These are phyloP conservation scores for Nyctereutes procyonoides DNA, from an alignment of 2,113 vertebrate genomes.

Conservation along the genomic window DNA sequence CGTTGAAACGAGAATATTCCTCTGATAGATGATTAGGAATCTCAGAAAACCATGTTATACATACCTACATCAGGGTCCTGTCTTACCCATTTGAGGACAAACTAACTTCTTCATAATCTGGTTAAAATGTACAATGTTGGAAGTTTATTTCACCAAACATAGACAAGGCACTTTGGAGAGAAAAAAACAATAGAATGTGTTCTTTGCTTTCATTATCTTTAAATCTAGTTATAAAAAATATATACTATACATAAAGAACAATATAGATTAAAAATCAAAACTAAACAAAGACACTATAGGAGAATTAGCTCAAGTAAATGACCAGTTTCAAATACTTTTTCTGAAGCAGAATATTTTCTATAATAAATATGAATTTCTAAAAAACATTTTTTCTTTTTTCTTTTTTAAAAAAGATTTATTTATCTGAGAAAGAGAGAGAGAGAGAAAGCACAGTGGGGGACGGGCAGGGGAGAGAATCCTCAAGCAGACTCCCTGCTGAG, in stretches of 20 bases:
- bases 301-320: not conserved
- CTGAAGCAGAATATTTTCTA: not conserved
- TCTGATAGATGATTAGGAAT: not conserved
- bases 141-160: not conserved
- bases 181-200: not conserved
- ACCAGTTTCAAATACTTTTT: not conserved
- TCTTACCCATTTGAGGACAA: not conserved
- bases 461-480: no score
- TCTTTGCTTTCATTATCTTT: not conserved
- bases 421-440: no score
- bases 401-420: no score
- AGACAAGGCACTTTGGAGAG: not conserved
- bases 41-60: not conserved
- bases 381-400: not conserved
- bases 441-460: no score
- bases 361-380: not conserved
- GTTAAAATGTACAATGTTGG: not conserved
- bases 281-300: not conserved
- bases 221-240: not conserved
- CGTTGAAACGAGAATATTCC: not conserved
- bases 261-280: not conserved
- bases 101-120: not conserved
- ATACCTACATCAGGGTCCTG: not conserved
- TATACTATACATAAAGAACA: not conserved
- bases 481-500: no score